These are phyloP conservation scores for Temnothorax rugatulus DNA, from an alignment of 2,888 invertebrate genomes.

Conservation along the genomic window DNA sequence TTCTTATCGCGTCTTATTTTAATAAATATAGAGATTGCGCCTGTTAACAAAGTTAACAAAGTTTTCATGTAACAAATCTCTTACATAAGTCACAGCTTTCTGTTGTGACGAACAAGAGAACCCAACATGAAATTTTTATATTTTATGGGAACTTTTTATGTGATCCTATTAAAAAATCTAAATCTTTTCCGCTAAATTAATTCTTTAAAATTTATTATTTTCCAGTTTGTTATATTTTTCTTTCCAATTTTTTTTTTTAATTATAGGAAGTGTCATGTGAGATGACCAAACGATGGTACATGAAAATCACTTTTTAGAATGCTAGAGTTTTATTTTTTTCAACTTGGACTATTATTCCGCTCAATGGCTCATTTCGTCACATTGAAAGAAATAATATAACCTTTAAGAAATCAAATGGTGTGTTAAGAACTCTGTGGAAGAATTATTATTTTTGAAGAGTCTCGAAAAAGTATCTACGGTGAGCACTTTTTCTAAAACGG, in stretches of 20 bases:
- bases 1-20: conserved; percentile 7
- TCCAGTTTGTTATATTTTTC: neutral
- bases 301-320: neutral
- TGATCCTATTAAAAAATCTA: neutral
- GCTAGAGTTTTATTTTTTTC: neutral
- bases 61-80: neutral
- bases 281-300: neutral
- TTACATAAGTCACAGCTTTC: neutral
- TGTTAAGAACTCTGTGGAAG: neutral
- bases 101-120: neutral
- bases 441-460: neutral
- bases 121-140: neutral
- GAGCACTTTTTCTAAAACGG: neutral
- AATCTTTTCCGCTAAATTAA: neutral
- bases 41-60: conserved; percentile 1
- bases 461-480: neutral
- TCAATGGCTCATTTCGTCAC: neutral
- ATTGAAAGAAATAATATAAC: conserved; percentile 5
- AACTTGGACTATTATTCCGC: neutral
- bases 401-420: neutral
- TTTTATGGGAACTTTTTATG: neutral
- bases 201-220: neutral
- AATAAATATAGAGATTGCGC: neutral
- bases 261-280: neutral
- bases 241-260: neutral